phyloP scores from a whole-genome alignment of 1,140 invertebrate genomes.

The Stegodyphus dumicola region DNA sequence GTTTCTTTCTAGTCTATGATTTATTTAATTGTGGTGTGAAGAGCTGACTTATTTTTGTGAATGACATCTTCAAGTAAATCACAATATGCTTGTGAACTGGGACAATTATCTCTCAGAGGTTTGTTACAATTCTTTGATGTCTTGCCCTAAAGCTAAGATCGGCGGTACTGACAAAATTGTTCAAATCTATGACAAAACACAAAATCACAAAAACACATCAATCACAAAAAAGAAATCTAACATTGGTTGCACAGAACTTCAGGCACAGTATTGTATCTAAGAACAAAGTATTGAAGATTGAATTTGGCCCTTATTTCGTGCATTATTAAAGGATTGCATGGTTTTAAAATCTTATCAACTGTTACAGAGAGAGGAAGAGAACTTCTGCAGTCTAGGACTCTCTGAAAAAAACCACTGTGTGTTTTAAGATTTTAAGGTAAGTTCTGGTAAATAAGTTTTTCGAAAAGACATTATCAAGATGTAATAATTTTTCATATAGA shows the following conservation, averaged over 20 bases:
- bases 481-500: not conserved
- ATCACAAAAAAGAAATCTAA: no score
- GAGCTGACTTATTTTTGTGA: no score
- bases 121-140: no score
- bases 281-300: not conserved
- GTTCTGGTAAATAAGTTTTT: not conserved
- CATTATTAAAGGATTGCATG: not conserved
- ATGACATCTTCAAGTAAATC: no score
- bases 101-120: no score
- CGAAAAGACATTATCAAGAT: not conserved
- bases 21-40: no score
- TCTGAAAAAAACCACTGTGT: not conserved
- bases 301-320: not conserved
- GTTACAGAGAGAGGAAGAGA: not conserved
- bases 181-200: no score
- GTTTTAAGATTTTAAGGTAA: not conserved
- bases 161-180: no score
- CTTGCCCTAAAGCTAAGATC: no score
- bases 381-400: not conserved
- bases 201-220: no score
- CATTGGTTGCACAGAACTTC: not conserved
- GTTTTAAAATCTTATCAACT: not conserved
- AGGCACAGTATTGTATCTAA: not conserved
- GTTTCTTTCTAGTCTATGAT: no score
- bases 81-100: no score